A percentile compares a stretch with the other conserved stretches of the same genome.
phyloP scores from a whole-genome alignment of 2,797 vertebrate genomes.

The Acestrorhynchus altus region DNA sequence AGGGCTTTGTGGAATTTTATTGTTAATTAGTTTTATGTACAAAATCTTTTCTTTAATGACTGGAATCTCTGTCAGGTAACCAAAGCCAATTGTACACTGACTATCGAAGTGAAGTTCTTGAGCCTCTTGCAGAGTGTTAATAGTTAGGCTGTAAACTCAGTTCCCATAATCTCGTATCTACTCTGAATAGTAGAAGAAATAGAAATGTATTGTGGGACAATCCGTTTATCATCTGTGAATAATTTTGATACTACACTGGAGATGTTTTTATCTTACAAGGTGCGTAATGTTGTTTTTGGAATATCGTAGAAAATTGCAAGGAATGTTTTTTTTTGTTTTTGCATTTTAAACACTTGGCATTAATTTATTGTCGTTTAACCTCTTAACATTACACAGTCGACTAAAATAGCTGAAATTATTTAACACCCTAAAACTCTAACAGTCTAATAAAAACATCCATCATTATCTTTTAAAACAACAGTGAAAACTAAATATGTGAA shows the following conservation, averaged over 20 bases:
- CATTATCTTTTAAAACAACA: background rate
- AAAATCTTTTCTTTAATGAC: background rate
- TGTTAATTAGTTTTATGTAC: no score
- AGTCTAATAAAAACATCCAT: no score
- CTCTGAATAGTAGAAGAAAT: background rate
- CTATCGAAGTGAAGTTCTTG: background rate
- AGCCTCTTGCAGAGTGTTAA: constrained; percentile 1
- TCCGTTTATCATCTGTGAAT: constrained; percentile 9
- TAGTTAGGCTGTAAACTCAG: constrained; percentile 1
- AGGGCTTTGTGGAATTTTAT: no score
- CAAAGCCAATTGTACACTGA: background rate
- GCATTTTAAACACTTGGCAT: background rate
- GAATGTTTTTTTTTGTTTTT: background rate
- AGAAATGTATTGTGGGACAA: background rate
- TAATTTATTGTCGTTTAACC: background rate
- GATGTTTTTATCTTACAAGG: background rate
- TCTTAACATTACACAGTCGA: background rate
- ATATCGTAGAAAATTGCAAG: no score
- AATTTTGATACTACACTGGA: constrained; percentile 29
- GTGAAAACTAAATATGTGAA: background rate
- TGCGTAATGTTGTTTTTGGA: no score
- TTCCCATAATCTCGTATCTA: background rate
- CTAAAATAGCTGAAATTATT: no score
- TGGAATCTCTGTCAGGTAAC: background rate
- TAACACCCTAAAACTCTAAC: background rate